These are phyloP conservation scores for Morone chrysops DNA, from an alignment of 2,113 vertebrate species.

Conservation along the genomic window DNA sequence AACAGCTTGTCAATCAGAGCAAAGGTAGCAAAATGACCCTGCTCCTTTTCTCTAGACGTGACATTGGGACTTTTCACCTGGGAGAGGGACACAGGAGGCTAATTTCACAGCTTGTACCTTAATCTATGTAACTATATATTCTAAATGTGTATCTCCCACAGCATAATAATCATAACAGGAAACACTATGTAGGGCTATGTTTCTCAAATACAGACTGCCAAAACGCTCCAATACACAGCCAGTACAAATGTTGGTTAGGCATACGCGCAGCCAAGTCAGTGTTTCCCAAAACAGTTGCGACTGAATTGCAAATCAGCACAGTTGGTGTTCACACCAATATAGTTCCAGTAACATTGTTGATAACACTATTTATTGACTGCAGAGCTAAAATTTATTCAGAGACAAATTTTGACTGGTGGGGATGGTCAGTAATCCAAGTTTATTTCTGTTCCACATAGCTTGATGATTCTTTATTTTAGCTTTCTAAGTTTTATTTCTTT, in stretches of 20 bases:
- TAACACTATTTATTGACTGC: constrained; percentile 43
- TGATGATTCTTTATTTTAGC: neutral
- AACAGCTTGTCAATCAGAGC: constrained; percentile 89
- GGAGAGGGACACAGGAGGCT: neutral
- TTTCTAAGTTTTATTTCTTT: neutral
- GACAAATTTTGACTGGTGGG: constrained; percentile 12
- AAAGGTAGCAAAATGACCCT: constrained; percentile 84
- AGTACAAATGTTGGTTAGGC: constrained; percentile 45
- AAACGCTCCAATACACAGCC: constrained; percentile 47
- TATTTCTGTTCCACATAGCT: neutral
- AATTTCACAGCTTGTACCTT: neutral
- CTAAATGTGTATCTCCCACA: constrained; percentile 18
- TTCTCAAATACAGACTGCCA: constrained; percentile 44
- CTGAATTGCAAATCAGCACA: constrained; percentile 55
- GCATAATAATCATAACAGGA: constrained; percentile 41
- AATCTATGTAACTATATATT: neutral
- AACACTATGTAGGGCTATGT: constrained; percentile 18
- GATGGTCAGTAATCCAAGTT: neutral
- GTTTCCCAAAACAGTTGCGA: constrained; percentile 68
- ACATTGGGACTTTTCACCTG: neutral
- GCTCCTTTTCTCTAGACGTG: neutral
- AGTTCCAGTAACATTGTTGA: constrained; percentile 51
- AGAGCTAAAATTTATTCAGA: constrained; percentile 33
- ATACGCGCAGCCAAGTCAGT: constrained; percentile 51
- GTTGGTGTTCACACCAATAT: constrained; percentile 64